phyloP scores from a whole-genome alignment of 2,113 vertebrate species.

The Geococcyx californianus region DNA sequence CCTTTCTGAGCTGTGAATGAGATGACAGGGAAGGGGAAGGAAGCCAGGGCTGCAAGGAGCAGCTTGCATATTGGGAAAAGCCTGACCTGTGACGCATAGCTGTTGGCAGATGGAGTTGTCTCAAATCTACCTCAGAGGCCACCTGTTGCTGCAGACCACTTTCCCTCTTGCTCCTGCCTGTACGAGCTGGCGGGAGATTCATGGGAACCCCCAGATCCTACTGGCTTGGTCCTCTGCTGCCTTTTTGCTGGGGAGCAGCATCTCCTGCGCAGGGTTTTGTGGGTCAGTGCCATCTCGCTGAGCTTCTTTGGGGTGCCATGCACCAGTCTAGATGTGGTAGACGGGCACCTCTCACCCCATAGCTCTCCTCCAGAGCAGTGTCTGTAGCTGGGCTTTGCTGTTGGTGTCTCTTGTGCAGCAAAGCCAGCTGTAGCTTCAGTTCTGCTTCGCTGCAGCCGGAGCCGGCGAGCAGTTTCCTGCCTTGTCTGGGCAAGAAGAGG shows the following conservation, averaged over 20 bases:
- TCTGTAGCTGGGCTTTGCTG: slow-evolving; percentile 37
- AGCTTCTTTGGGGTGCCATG: not conserved
- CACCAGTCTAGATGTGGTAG: not conserved
- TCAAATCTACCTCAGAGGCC: slow-evolving; percentile 74
- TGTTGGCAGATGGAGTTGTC: slow-evolving; percentile 45
- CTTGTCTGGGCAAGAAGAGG: not conserved
- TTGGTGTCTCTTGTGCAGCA: slow-evolving; percentile 39
- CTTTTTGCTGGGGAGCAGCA: not conserved
- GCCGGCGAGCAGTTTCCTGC: not conserved
- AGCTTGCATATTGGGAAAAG: not conserved
- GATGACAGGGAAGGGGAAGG: slow-evolving; percentile 19
- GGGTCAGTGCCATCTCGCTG: not conserved
- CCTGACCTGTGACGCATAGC: not conserved
- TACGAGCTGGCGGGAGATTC: not conserved
- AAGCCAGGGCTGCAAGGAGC: not conserved
- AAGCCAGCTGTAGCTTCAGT: not conserved
- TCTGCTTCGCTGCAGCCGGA: rapidly evolving
- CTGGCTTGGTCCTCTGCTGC: not conserved
- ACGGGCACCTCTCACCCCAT: not conserved
- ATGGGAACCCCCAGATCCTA: not conserved
- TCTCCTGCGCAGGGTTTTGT: not conserved
- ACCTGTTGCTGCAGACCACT: slow-evolving; percentile 22
- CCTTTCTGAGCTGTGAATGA: slow-evolving; percentile 46
- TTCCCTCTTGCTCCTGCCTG: not conserved
- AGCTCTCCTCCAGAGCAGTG: not conserved